Evolutionary conservation across 2,797 vertebrate genomes (phyloP).

Genomic region (Atherinosoma microstoma): DNA sequence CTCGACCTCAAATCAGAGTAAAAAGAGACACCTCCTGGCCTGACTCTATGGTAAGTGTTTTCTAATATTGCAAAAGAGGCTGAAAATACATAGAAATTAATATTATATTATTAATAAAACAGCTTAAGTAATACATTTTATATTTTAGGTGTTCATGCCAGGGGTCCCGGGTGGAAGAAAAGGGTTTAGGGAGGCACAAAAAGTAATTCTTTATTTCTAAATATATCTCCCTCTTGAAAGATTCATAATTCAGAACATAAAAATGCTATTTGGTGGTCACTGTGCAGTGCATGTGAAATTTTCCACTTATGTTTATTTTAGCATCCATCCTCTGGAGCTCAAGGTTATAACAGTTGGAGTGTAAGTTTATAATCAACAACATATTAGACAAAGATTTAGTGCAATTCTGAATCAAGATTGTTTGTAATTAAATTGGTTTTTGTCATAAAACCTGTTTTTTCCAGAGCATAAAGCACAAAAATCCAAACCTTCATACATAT

Average conservation of each 20-base stretch:
- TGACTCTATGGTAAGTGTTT: conserved; percentile 71
- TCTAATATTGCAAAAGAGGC: background rate
- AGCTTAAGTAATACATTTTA: background rate
- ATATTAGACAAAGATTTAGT: background rate
- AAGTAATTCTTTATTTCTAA: conserved; percentile 57
- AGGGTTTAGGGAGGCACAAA: conserved; percentile 53
- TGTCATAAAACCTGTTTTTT: conserved; percentile 23
- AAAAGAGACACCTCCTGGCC: conserved; percentile 70
- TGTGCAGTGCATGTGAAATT: conserved; percentile 14
- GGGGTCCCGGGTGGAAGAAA: conserved; percentile 71
- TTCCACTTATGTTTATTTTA: conserved; percentile 57
- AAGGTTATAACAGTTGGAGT: conserved; percentile 66
- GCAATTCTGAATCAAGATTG: background rate
- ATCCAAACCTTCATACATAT: conserved; percentile 13
- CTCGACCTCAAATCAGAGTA: conserved; percentile 57
- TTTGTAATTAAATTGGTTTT: conserved; percentile 19
- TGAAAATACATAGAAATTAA: background rate
- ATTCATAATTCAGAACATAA: conserved; percentile 14
- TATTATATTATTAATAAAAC: background rate
- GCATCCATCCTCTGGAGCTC: conserved; percentile 77
- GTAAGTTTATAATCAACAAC: conserved; percentile 67
- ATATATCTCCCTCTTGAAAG: conserved; percentile 17
- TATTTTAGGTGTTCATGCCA: conserved; percentile 78
- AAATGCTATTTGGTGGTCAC: conserved; percentile 25
- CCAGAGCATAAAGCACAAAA: conserved; percentile 64